Base-by-base conservation (phyloP, 2,888 invertebrate species). In the Microctonus aethiopoides region DNA sequence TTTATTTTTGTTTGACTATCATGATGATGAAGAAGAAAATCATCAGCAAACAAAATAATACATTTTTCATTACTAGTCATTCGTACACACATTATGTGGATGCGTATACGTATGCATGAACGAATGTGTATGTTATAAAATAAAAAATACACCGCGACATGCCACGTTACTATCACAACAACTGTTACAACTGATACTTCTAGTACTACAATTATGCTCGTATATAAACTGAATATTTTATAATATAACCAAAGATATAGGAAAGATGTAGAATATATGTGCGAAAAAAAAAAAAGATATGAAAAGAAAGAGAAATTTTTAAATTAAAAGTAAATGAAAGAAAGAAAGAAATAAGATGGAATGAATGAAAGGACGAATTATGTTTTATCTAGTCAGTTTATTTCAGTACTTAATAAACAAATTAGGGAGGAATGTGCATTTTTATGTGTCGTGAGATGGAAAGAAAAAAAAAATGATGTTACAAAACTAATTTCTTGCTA, bases 371-470 rank as follows among this genome's bases (percentile, higher is more conserved):
- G 7, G 4, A 60, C 65, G 59, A 72, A 71, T 74, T 74, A 68
- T 32, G 74, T 72, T 67, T 76, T 73, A 67, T 78, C 77, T 78
- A 76, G 84, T 84, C 84, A 84, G 77, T 79, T 62, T 51, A 78
- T 82, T 79, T 83, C 75, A 79, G 84, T 84, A 84, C 84, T 84
- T 84, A 83, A 83, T 79, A 56, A 83, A 80, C 79, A 66, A 56
- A n/a, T 81, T 79, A 80, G 81, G 76, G 83, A 84, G 84, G 84
- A 84, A 84, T 84, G 84, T 84, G 84, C 84, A 84, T 83, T 80
- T 75, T 74, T n/a, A 72, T 68, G 57, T 41, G 51, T 34, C 16
- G 56, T 62, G 41, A 57, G 39, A 29, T 36, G 46, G 34, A 11
- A 60, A 67, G 34, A 59, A 67, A 56, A 22, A 46, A 39, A 41